Percentiles rank a stretch among this genome's conserved stretches.
These are phyloP conservation scores for Avahi laniger DNA, from an alignment of 2,797 vertebrate genomes.

Conservation along the genomic window DNA sequence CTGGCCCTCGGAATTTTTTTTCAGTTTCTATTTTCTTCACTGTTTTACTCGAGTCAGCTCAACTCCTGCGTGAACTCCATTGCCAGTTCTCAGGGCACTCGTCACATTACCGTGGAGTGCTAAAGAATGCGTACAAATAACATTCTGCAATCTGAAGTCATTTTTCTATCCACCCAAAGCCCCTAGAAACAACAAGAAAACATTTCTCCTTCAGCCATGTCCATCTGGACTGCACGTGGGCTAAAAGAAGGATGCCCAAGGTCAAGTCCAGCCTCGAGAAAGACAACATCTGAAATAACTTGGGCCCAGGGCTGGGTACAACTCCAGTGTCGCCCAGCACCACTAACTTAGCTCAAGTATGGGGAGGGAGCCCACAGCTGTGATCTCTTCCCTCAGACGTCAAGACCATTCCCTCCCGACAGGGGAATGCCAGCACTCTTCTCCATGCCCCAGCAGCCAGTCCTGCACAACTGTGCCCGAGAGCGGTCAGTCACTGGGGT, in stretches of 20 bases:
- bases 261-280: not conserved
- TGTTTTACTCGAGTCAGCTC: not conserved
- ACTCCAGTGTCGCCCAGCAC: too few relatives aligned
- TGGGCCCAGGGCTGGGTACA: not conserved
- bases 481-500: not conserved
- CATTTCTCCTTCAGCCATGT: not conserved
- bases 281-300: not conserved
- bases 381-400: not conserved
- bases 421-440: not conserved
- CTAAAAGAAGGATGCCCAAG: not conserved
- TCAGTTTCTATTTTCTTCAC: not conserved
- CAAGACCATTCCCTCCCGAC: not conserved
- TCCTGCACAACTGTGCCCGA: not conserved
- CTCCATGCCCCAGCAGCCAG: not conserved
- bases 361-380: rapidly evolving
- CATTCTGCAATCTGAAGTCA: not conserved
- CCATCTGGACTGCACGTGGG: constrained; percentile 53
- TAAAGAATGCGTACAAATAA: not conserved
- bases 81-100: rapidly evolving
- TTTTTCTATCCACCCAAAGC: not conserved
- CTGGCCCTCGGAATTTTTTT: not conserved
- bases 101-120: rapidly evolving
- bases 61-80: not conserved
- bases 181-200: not conserved
- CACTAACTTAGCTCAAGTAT: too few relatives aligned